phyloP scores from a whole-genome alignment of 2,888 invertebrate genomes.

The Thumatha senex region DNA sequence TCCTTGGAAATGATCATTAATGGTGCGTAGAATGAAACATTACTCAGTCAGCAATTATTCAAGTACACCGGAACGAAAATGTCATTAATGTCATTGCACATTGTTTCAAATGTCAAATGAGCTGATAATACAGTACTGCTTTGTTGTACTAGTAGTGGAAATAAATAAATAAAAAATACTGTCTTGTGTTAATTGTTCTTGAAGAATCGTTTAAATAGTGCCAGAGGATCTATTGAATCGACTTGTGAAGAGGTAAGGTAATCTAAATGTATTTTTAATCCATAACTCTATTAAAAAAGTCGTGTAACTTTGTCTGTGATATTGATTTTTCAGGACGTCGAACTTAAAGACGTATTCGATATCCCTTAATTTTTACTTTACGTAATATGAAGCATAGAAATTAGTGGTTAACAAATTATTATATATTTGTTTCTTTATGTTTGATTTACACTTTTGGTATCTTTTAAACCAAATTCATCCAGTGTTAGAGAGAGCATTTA shows the following conservation, averaged over 20 bases:
- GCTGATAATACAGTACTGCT: slow-evolving; percentile 42
- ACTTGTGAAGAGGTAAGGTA: slow-evolving; percentile 51
- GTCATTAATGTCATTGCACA: slow-evolving; percentile 14
- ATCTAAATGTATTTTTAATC: slow-evolving; percentile 19
- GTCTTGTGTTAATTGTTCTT: slow-evolving; percentile 37
- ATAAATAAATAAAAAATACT: slow-evolving; percentile 54
- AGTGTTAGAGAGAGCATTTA: too few relatives aligned
- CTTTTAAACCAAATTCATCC: too few relatives aligned
- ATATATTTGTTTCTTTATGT: too few relatives aligned
- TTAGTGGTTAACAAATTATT: too few relatives aligned
- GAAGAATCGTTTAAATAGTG: slow-evolving; percentile 26
- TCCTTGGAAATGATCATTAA: too few relatives aligned
- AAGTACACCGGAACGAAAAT: slow-evolving; percentile 27
- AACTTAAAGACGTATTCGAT: slow-evolving; percentile 28
- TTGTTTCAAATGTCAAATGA: slow-evolving; percentile 32
- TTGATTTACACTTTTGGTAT: too few relatives aligned
- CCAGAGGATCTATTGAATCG: slow-evolving; percentile 24
- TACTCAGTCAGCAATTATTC: background rate
- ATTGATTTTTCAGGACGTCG: slow-evolving; percentile 53
- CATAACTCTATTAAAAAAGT: slow-evolving; percentile 27
- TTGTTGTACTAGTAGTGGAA: slow-evolving; percentile 46
- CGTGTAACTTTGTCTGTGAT: slow-evolving; percentile 39
- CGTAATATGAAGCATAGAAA: slow-evolving; percentile 4
- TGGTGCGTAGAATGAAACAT: background rate
- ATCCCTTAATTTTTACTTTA: slow-evolving; percentile 15